Conservation (phyloP, 2,888 invertebrate genomes). For the Folsomia candida region DNA sequence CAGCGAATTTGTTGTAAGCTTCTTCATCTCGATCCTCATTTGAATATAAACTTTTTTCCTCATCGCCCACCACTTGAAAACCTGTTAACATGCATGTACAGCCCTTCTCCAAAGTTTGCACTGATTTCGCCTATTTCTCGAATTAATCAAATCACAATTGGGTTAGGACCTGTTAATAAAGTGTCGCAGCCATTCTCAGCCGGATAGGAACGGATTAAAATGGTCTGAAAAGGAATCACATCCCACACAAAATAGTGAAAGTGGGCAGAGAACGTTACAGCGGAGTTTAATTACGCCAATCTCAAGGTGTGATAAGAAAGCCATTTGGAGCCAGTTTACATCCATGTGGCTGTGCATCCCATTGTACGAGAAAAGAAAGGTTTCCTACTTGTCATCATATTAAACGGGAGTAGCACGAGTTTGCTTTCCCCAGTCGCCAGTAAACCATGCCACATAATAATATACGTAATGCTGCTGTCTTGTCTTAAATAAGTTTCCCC, state of each 20-base stretch:
- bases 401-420: no score
- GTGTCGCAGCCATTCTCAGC: neutral
- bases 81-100: neutral
- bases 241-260: no score
- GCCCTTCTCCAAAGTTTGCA: no score
- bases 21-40: neutral
- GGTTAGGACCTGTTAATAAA: neutral
- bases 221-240: neutral
- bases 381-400: neutral
- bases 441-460: neutral
- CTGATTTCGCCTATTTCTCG: no score
- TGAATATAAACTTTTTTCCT: neutral
- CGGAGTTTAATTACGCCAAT: neutral
- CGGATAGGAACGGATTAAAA: neutral
- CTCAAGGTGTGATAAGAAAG: neutral
- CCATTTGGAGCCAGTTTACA: no score
- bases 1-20: neutral
- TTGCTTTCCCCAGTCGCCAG: no score
- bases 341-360: neutral
- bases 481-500: no score
- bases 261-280: neutral
- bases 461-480: neutral
- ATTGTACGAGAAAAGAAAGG: neutral
- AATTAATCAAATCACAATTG: neutral
- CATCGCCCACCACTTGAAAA: neutral